Percentiles rank a stretch among this genome's conserved stretches.
These are phyloP conservation scores for Spicauda simplicius DNA, from an alignment of 2,888 invertebrate genomes.

Conservation along the genomic window DNA sequence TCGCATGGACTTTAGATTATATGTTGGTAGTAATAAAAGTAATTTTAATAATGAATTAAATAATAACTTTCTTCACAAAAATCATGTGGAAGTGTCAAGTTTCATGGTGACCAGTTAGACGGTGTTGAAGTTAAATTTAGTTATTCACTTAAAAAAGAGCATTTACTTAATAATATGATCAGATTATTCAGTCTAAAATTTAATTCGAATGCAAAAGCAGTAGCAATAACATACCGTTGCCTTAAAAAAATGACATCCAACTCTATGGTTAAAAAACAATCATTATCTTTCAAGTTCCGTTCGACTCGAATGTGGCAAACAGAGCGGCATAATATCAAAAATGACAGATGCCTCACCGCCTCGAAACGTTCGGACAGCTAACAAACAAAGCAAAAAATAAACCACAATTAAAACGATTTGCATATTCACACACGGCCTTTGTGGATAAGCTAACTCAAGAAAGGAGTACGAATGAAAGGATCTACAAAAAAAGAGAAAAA, in stretches of 20 bases:
- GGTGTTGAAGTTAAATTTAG: too few species aligned
- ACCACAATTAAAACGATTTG: constrained; percentile 75
- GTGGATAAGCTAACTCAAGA: constrained; percentile 55
- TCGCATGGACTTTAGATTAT: too few species aligned
- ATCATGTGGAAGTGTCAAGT: too few species aligned
- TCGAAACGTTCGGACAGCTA: constrained; percentile 49
- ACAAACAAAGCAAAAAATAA: constrained; percentile 53
- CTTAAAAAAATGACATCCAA: constrained; percentile 4
- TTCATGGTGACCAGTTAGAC: too few species aligned
- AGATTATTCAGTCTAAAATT: too few species aligned
- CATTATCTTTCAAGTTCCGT: constrained; percentile 54
- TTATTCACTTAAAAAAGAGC: too few species aligned
- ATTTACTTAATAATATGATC: too few species aligned
- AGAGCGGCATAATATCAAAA: constrained; percentile 70
- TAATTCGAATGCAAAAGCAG: too few species aligned
- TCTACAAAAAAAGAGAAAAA: constrained; percentile 28
- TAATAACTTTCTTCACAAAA: too few species aligned
- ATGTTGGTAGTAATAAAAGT: too few species aligned
- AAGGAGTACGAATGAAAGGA: constrained; percentile 62
- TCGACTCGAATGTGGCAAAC: constrained; percentile 61
- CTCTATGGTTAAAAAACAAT: constrained; percentile 15
- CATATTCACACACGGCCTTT: constrained; percentile 68
- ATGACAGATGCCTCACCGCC: constrained; percentile 78
- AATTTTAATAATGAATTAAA: too few species aligned
- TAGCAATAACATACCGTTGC: too few species aligned